These are phyloP conservation scores for Bombus waltoni DNA, from an alignment of 1,140 invertebrate genomes.

Conservation along the genomic window DNA sequence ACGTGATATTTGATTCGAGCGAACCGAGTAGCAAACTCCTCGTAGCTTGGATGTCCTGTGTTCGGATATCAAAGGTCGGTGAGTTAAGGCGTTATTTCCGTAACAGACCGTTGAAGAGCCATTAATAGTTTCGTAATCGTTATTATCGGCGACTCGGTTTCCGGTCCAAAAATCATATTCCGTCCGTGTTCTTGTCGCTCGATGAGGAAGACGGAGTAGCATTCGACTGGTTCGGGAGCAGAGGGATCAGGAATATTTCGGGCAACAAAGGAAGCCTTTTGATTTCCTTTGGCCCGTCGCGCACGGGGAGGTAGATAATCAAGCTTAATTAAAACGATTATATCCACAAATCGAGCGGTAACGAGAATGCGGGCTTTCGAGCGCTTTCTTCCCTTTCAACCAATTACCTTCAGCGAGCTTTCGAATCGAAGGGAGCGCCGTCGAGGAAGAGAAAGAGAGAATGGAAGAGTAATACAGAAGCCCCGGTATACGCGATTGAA, in stretches of 20 bases:
- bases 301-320: slow-evolving; percentile 41
- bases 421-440: slow-evolving; percentile 41
- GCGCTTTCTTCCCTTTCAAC: slow-evolving; percentile 62
- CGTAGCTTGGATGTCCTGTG: background rate
- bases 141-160: slow-evolving; percentile 46
- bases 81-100: slow-evolving; percentile 1
- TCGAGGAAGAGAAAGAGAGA: background rate
- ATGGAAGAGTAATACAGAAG: slow-evolving; percentile 10
- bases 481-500: slow-evolving; percentile 47
- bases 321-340: slow-evolving; percentile 68
- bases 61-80: background rate
- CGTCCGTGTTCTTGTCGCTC: background rate
- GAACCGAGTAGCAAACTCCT: too few species aligned
- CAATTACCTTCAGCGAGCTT: slow-evolving; percentile 62
- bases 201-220: background rate
- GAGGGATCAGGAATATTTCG: slow-evolving; percentile 32
- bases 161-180: slow-evolving; percentile 13
- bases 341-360: slow-evolving; percentile 63
- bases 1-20: background rate
- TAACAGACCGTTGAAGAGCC: background rate
- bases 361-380: slow-evolving; percentile 51
- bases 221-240: slow-evolving; percentile 3
- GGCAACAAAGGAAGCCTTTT: slow-evolving; percentile 50
- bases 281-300: slow-evolving; percentile 33
- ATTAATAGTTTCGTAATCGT: slow-evolving; percentile 23